phyloP scores from a whole-genome alignment of 2,888 invertebrate genomes.

The Callyntrura sp. region DNA sequence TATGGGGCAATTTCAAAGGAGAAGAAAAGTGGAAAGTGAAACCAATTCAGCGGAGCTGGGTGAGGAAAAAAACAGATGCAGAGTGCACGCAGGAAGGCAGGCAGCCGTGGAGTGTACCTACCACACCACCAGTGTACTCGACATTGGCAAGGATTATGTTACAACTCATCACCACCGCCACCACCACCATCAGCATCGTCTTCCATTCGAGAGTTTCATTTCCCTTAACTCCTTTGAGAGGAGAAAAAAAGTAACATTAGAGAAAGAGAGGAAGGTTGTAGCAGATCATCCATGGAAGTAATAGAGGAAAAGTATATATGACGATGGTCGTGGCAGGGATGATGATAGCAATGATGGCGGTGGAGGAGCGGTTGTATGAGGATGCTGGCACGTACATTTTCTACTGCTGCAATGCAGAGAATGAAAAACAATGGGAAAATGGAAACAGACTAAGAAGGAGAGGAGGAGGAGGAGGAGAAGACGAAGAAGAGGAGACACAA shows the following conservation, averaged over 20 bases:
- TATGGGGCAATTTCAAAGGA: neutral
- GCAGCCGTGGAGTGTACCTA: neutral
- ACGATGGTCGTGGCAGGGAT: neutral
- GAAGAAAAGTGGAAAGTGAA: slow-evolving; percentile 9
- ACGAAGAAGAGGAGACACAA: slow-evolving; percentile 51
- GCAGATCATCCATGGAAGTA: neutral
- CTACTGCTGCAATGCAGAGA: slow-evolving; percentile 68
- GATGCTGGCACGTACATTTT: slow-evolving; percentile 55
- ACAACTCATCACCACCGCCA: slow-evolving; percentile 26
- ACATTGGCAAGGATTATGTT: slow-evolving; percentile 44
- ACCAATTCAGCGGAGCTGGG: neutral
- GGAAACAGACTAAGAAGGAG: too few species aligned
- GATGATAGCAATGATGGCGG: neutral
- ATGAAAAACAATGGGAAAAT: slow-evolving; percentile 48
- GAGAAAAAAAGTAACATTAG: neutral
- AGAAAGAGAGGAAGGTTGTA: neutral
- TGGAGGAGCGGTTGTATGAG: slow-evolving; percentile 6
- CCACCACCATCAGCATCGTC: neutral
- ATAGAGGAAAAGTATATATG: neutral
- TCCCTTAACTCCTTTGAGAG: slow-evolving; percentile 13
- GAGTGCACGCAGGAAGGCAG: neutral
- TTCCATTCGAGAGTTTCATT: neutral
- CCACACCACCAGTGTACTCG: neutral
- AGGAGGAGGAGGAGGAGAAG: too few species aligned
- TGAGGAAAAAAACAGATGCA: neutral